These are phyloP conservation scores for Leptinotarsa undecemlineata DNA, from an alignment of 1,140 invertebrate genomes.

Conservation along the genomic window DNA sequence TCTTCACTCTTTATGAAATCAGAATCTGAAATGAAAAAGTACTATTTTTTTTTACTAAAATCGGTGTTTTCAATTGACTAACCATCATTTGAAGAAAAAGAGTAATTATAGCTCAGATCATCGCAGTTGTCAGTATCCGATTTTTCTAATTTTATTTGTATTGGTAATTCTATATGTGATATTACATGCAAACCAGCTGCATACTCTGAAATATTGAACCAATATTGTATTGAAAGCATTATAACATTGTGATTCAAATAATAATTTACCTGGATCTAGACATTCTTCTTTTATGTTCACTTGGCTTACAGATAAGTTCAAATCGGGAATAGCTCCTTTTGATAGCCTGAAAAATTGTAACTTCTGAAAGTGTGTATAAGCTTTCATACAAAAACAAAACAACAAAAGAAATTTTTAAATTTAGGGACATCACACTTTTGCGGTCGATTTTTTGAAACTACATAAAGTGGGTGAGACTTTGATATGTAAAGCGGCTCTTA, in stretches of 20 bases:
- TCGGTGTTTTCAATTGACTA: conserved; percentile 1
- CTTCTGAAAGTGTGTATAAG: neutral
- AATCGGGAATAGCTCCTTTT: neutral
- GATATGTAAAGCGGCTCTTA: too few relatives aligned
- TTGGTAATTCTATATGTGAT: neutral
- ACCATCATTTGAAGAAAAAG: conserved; percentile 7
- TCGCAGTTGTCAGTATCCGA: conserved; percentile 11
- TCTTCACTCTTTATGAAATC: neutral
- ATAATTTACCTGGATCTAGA: conserved; percentile 6
- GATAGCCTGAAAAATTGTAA: conserved; percentile 2
- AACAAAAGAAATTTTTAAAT: too few relatives aligned
- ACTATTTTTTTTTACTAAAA: neutral
- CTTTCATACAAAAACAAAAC: too few relatives aligned
- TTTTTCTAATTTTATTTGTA: conserved; percentile 9
- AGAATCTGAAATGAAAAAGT: conserved; percentile 10
- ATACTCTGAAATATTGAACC: conserved; percentile 4
- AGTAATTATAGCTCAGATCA: neutral
- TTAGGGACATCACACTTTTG: too few relatives aligned
- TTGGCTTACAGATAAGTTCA: neutral
- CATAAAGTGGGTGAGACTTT: too few relatives aligned
- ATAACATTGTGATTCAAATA: neutral
- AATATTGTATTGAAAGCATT: neutral
- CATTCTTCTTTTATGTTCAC: conserved; percentile 13
- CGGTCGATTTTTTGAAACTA: too few relatives aligned
- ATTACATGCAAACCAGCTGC: neutral